Evolutionary conservation across 2,888 invertebrate species (phyloP).

Genomic region (Pegoplata infirma): DNA sequence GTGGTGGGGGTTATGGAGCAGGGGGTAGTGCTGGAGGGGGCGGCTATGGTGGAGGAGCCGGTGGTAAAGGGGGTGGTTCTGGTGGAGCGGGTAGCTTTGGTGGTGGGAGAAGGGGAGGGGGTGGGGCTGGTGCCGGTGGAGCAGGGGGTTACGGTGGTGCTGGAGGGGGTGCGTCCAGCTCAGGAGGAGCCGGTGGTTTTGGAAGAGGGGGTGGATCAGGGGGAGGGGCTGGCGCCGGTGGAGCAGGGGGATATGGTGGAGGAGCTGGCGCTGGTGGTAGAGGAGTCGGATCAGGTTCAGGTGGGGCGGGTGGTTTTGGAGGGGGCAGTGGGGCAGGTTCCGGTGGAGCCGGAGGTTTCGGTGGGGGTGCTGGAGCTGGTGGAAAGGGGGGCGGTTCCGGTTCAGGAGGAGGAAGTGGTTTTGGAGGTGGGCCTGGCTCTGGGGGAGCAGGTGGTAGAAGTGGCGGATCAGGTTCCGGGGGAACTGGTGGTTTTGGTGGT

Average conservation of each 20-base stretch:
- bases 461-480: constrained; percentile 60
- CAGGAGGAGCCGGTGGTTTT: constrained; percentile 20
- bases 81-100: constrained; percentile 50
- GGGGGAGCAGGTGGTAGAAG: constrained; percentile 14
- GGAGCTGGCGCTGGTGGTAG: constrained; percentile 64
- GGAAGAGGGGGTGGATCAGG: constrained; percentile 59
- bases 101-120: constrained; percentile 27
- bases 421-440: constrained; percentile 60
- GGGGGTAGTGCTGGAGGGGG: constrained; percentile 39
- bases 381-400: constrained; percentile 62
- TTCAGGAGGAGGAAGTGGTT: constrained; percentile 65
- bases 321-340: constrained; percentile 59
- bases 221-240: constrained; percentile 4
- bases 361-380: constrained; percentile 61
- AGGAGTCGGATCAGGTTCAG: constrained; percentile 67
- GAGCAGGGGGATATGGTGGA: constrained; percentile 67
- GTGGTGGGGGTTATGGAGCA: constrained; percentile 65
- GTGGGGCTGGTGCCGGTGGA: constrained; percentile 62
- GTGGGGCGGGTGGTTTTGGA: constrained; percentile 61
- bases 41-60: constrained; percentile 22
- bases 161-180: too few species aligned
- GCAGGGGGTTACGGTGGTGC: constrained; percentile 48
- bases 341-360: constrained; percentile 41
- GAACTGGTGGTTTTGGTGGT: constrained; percentile 39
- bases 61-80: constrained; percentile 28